Evolutionary conservation across 2,888 invertebrate species (phyloP).

Genomic region (Stenolophus ochropezus): DNA sequence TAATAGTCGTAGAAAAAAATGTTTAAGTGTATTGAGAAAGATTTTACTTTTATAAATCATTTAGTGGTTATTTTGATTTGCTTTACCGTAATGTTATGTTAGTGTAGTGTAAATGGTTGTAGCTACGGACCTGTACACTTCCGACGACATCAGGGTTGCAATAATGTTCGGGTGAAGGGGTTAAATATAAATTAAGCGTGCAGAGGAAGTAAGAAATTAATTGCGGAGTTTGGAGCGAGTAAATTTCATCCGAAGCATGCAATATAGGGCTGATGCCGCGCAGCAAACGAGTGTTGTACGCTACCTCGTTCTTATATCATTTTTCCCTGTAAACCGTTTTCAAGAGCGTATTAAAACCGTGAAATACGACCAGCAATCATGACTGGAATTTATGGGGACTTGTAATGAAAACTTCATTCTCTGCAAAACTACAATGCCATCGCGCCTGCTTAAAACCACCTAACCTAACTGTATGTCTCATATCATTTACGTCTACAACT

Average conservation of each 20-base stretch:
- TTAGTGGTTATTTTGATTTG: too few relatives aligned
- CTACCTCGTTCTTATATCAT: slow-evolving; percentile 54
- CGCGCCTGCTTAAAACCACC: neutral
- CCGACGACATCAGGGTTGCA: slow-evolving; percentile 30
- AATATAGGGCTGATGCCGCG: slow-evolving; percentile 62
- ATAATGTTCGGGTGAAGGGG: slow-evolving; percentile 51
- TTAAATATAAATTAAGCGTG: slow-evolving; percentile 67
- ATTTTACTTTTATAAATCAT: too few relatives aligned
- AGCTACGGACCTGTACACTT: neutral
- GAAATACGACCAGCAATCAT: slow-evolving; percentile 56
- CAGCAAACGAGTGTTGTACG: slow-evolving; percentile 32
- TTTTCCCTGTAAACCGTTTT: slow-evolving; percentile 56
- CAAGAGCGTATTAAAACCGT: slow-evolving; percentile 58
- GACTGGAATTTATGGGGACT: slow-evolving; percentile 54
- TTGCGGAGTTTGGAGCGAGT: slow-evolving; percentile 67
- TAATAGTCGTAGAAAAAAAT: too few relatives aligned
- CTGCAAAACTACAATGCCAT: neutral
- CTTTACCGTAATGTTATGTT: too few relatives aligned
- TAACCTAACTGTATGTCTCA: neutral
- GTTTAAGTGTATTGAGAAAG: too few relatives aligned
- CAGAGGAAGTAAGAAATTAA: slow-evolving; percentile 67
- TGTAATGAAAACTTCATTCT: slow-evolving; percentile 55
- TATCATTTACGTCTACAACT: too few relatives aligned
- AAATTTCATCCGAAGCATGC: slow-evolving; percentile 68
- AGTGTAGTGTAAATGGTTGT: neutral